Conservation (phyloP, 2,888 invertebrate genomes). For the Diarsia mendica region DNA sequence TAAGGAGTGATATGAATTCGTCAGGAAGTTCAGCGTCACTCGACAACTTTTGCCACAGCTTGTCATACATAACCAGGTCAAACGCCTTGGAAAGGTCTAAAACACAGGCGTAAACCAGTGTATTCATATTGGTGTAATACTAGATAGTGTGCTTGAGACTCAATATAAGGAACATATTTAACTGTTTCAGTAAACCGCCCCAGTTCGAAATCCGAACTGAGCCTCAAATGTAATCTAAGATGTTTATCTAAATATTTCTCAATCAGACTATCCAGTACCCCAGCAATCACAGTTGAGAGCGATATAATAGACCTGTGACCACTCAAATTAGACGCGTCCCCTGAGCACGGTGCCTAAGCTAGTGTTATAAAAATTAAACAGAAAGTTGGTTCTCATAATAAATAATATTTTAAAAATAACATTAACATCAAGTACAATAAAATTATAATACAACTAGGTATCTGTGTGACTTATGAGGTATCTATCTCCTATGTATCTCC, state of each 20-base stretch:
- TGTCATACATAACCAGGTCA: background rate
- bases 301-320: too few species aligned
- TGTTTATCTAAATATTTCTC: too few species aligned
- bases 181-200: too few species aligned
- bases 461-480: background rate
- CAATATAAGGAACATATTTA: too few species aligned
- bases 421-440: background rate
- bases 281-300: too few species aligned
- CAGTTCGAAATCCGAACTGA: too few species aligned
- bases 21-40: background rate
- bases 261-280: too few species aligned
- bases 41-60: background rate
- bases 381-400: background rate
- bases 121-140: background rate
- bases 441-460: background rate
- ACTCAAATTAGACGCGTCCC: constrained; percentile 88
- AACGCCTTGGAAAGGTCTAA: background rate
- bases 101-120: background rate
- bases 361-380: constrained; percentile 79
- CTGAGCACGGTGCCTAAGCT: constrained; percentile 94
- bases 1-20: background rate
- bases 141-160: background rate
- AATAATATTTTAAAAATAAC: background rate
- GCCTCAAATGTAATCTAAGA: too few species aligned
- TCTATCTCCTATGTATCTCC: background rate